These are phyloP conservation scores for Aythya baeri DNA, from an alignment of 2,113 vertebrate species.

Conservation along the genomic window DNA sequence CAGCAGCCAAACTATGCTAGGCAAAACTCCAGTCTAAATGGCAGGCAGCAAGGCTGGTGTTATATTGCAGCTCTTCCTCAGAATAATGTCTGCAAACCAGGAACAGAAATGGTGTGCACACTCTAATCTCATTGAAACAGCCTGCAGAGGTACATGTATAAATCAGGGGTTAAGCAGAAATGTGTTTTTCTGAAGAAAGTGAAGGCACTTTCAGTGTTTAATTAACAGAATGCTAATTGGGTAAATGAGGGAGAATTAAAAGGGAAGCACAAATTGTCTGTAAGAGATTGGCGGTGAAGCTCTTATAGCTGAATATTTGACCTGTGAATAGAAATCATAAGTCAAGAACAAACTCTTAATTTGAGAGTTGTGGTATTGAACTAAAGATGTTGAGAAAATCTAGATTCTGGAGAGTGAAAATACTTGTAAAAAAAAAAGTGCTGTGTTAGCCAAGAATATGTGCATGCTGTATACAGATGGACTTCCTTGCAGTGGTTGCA, in stretches of 20 bases:
- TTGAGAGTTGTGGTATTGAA: neutral
- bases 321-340: neutral
- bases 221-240: constrained; percentile 54
- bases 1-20: neutral
- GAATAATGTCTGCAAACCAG: neutral
- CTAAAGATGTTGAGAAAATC: neutral
- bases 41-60: neutral
- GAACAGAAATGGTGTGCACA: neutral
- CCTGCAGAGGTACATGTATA: neutral
- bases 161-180: constrained; percentile 23
- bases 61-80: neutral
- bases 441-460: neutral
- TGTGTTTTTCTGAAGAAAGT: constrained; percentile 18
- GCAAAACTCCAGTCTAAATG: neutral
- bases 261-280: neutral
- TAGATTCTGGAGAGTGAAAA: neutral
- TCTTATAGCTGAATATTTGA: neutral
- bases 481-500: neutral
- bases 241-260: constrained; percentile 35
- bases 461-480: neutral
- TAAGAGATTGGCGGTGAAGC: neutral
- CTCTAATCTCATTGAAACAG: constrained; percentile 22
- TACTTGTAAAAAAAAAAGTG: neutral
- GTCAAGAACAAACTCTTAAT: neutral
- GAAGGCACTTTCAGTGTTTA: neutral